A percentile compares a stretch with the other conserved stretches of the same genome.
These are phyloP conservation scores for Pseudorhombus dupliciocellatus DNA, from an alignment of 2,113 vertebrate genomes.

Conservation along the genomic window DNA sequence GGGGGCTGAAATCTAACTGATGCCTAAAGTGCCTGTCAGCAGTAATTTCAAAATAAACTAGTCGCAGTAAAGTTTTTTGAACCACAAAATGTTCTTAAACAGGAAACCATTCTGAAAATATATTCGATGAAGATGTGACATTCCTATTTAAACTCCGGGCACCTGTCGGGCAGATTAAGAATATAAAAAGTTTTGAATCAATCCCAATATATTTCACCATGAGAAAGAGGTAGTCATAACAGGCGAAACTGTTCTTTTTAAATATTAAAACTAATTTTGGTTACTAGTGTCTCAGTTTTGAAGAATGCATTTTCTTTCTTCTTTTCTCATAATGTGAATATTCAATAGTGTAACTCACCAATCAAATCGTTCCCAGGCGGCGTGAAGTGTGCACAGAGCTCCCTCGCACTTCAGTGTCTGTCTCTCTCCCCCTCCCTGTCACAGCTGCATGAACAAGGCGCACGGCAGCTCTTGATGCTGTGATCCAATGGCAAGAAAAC, in stretches of 20 bases:
- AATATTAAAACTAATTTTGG: too few species aligned
- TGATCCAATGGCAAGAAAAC: conserved; percentile 44
- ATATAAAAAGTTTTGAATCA: not conserved
- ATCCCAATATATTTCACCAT: not conserved
- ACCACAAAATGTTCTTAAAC: too few species aligned
- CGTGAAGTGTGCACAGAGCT: not conserved
- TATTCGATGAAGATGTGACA: not conserved
- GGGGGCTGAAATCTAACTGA: not conserved
- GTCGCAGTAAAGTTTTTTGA: too few species aligned
- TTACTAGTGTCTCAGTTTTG: not conserved
- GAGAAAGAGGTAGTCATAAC: not conserved
- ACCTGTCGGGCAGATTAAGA: too few species aligned
- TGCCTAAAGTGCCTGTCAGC: too few species aligned
- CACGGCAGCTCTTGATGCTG: conserved; percentile 28
- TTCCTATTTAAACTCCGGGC: not conserved
- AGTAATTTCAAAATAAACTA: too few species aligned
- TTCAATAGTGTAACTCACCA: conserved; percentile 49
- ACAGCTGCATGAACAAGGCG: conserved; percentile 9
- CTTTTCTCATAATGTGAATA: not conserved
- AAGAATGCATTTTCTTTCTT: not conserved
- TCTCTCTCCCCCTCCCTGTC: conserved; percentile 19
- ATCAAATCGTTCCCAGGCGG: conserved; percentile 2
- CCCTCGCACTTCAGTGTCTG: conserved; percentile 19
- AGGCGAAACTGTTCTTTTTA: too few species aligned
- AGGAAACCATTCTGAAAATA: too few species aligned